Evolutionary conservation across 1,140 invertebrate species (phyloP).

Genomic region (Hermetia illucens): DNA sequence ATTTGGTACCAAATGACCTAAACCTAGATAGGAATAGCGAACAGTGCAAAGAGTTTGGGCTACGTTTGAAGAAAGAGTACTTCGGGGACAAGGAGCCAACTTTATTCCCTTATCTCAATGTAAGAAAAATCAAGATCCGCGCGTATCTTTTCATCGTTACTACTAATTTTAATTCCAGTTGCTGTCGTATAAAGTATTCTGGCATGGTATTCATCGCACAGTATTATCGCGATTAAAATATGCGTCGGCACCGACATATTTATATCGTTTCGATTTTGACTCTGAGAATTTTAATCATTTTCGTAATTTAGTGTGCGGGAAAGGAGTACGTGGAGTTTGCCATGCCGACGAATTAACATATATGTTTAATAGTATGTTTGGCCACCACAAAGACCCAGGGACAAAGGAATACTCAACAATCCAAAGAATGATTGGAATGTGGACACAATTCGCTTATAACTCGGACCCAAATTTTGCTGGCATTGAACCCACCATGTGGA

Average conservation of each 20-base stretch:
- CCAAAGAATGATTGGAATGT: slow-evolving; percentile 26
- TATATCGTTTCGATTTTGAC: slow-evolving; percentile 32
- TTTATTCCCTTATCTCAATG: too few relatives aligned
- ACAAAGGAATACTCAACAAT: slow-evolving; percentile 13
- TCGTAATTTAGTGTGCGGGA: slow-evolving; percentile 15
- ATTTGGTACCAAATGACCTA: slow-evolving; percentile 19
- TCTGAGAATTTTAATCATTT: slow-evolving; percentile 22
- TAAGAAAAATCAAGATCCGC: background rate
- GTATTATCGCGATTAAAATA: slow-evolving; percentile 17
- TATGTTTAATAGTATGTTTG: slow-evolving; percentile 33
- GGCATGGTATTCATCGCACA: slow-evolving; percentile 29
- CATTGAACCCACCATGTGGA: slow-evolving; percentile 11
- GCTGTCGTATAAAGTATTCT: slow-evolving; percentile 29
- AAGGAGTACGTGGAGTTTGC: slow-evolving; percentile 33
- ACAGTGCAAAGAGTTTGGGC: slow-evolving; percentile 18
- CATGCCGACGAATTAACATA: slow-evolving; percentile 45
- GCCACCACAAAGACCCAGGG: slow-evolving; percentile 14
- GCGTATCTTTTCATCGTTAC: background rate
- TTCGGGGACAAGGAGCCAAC: slow-evolving; percentile 19
- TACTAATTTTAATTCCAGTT: slow-evolving; percentile 10
- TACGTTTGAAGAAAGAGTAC: slow-evolving; percentile 17
- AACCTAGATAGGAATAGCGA: slow-evolving; percentile 14
- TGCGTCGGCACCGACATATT: slow-evolving; percentile 26
- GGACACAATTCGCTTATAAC: slow-evolving; percentile 18
- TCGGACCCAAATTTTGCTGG: slow-evolving; percentile 9